Evolutionary conservation across 2,113 vertebrate genomes (phyloP).

Genomic region (Scomber scombrus): DNA sequence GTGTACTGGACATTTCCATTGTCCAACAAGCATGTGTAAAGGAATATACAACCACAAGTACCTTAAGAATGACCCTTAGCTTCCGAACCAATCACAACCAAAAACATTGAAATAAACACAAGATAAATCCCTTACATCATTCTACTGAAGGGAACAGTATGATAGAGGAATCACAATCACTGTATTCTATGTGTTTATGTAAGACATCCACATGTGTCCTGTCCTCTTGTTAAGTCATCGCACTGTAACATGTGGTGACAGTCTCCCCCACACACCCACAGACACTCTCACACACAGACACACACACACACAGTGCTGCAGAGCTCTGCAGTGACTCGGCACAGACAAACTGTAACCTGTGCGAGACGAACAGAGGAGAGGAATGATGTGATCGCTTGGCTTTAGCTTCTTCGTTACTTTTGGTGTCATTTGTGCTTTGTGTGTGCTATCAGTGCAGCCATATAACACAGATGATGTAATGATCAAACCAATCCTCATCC

Average conservation of each 20-base stretch:
- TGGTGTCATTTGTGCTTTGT: background rate
- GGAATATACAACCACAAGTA: no score
- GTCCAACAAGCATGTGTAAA: no score
- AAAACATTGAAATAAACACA: background rate
- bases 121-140: no score
- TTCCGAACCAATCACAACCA: no score
- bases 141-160: background rate
- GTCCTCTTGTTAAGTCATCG: background rate
- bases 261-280: background rate
- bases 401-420: background rate
- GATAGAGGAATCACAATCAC: background rate
- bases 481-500: no score
- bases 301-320: conserved; percentile 48
- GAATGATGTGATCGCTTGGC: conserved; percentile 2
- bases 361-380: conserved; percentile 5
- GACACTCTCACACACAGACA: no score
- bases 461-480: background rate
- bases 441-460: background rate
- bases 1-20: no score
- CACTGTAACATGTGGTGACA: conserved; percentile 25
- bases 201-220: background rate
- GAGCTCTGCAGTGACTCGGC: conserved; percentile 71
- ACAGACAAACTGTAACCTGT: conserved; percentile 31
- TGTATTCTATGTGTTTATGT: background rate
- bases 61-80: no score